These are phyloP conservation scores for Mystacides longicornis DNA, from an alignment of 2,888 invertebrate species.

Conservation along the genomic window DNA sequence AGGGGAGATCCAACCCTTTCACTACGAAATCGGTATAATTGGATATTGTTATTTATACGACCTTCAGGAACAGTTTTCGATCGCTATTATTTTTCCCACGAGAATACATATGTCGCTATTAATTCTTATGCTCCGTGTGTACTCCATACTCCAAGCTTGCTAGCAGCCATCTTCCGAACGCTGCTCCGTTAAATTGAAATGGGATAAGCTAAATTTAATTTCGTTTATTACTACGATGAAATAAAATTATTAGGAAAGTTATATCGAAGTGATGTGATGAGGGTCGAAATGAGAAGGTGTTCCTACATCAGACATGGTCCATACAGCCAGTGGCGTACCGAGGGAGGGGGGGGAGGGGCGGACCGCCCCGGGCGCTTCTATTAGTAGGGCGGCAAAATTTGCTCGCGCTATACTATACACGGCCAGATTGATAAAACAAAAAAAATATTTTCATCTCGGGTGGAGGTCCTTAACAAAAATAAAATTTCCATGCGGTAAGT, in stretches of 20 bases:
- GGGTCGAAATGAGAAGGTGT: neutral
- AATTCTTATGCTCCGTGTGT: neutral
- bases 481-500: no score
- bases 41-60: slow-evolving; percentile 5
- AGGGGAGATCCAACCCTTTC: neutral
- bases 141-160: neutral
- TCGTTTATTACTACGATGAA: slow-evolving; percentile 2
- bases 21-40: neutral
- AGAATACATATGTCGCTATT: slow-evolving; percentile 2
- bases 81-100: neutral
- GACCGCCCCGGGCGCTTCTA: no score
- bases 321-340: no score
- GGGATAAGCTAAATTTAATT: slow-evolving; percentile 2
- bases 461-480: no score
- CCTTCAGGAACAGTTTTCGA: neutral
- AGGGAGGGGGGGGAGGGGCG: no score
- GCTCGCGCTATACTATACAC: no score
- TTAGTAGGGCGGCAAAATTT: no score
- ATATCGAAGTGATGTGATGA: neutral
- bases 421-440: no score
- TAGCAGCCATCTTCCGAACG: neutral
- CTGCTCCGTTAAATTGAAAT: neutral
- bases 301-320: no score
- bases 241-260: neutral
- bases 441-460: no score